Percentiles rank a stretch among this genome's conserved stretches.
These are phyloP conservation scores for Lepidurus packardi DNA, from an alignment of 1,140 invertebrate species.

Conservation along the genomic window DNA sequence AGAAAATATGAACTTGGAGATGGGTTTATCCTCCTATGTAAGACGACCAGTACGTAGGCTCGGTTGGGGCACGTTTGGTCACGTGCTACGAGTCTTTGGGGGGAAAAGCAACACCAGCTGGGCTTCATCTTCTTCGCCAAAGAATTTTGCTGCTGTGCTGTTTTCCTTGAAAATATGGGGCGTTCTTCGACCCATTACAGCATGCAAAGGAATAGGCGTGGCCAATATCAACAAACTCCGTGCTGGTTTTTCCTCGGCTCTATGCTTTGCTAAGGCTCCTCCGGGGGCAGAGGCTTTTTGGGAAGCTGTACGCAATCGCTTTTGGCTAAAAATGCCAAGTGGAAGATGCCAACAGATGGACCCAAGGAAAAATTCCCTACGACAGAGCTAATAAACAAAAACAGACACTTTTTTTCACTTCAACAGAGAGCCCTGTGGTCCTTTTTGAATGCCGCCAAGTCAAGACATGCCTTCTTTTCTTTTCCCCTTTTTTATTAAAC, in stretches of 20 bases:
- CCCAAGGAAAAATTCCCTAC: not conserved
- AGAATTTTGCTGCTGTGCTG: too few relatives aligned
- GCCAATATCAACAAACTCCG: not conserved
- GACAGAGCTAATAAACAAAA: conserved; percentile 18
- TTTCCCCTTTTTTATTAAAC: not conserved
- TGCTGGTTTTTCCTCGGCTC: too few relatives aligned
- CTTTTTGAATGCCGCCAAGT: too few relatives aligned
- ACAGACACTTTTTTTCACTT: not conserved
- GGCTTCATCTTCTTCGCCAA: not conserved
- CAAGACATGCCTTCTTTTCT: not conserved
- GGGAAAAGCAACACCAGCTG: not conserved
- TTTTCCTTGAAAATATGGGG: not conserved
- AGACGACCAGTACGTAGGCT: not conserved
- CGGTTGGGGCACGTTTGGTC: not conserved
- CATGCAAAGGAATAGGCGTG: not conserved
- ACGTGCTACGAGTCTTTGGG: not conserved
- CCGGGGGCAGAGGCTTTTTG: not conserved
- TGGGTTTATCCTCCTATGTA: not conserved
- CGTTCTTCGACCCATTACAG: not conserved
- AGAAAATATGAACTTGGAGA: conserved; percentile 4
- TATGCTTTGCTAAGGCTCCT: not conserved
- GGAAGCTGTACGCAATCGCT: not conserved
- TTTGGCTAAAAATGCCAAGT: conserved; percentile 2
- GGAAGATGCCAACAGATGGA: conserved; percentile 5
- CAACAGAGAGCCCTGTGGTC: too few relatives aligned